These are phyloP conservation scores for Tolmerus cingulatus DNA, from an alignment of 2,888 invertebrate genomes.

Conservation along the genomic window DNA sequence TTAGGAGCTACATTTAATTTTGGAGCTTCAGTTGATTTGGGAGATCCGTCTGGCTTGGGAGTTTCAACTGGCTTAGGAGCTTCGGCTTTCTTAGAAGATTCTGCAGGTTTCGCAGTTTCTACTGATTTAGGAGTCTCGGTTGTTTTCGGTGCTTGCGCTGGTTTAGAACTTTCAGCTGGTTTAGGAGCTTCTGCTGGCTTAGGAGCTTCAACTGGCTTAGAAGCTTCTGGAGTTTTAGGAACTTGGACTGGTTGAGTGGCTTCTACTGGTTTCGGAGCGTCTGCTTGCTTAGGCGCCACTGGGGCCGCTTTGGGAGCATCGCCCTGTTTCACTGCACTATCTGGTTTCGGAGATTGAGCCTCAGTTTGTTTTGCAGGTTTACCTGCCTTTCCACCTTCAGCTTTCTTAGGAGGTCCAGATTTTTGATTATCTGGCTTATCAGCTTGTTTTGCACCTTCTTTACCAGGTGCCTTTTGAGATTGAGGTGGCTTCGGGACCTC, in stretches of 20 bases:
- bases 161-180: conserved; percentile 86
- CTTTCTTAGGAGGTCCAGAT: conserved; percentile 66
- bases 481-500: conserved; percentile 61
- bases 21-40: conserved; percentile 77
- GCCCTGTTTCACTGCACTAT: conserved; percentile 86
- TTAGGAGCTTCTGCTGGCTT: neutral
- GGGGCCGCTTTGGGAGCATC: conserved; percentile 75
- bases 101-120: conserved; percentile 61
- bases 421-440: conserved; percentile 67
- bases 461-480: conserved; percentile 70
- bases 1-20: conserved; percentile 87
- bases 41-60: conserved; percentile 84
- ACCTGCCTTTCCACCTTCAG: conserved; percentile 75
- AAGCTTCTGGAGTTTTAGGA: conserved; percentile 76
- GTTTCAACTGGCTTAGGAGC: conserved; percentile 18
- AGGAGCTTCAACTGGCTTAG: conserved; percentile 66
- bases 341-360: neutral
- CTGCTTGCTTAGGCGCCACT: conserved; percentile 74
- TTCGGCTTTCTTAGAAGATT: conserved; percentile 64
- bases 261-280: conserved; percentile 71
- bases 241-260: conserved; percentile 83
- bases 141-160: conserved; percentile 64
- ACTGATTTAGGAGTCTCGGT: conserved; percentile 78
- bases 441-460: conserved; percentile 65
- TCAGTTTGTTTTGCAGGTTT: conserved; percentile 67